Evolutionary conservation across 35 echinoderm and acorn worm genomes (phyloP), one percentile per base, ranked within the genome.

Genomic region (Chiridota heheva): DNA sequence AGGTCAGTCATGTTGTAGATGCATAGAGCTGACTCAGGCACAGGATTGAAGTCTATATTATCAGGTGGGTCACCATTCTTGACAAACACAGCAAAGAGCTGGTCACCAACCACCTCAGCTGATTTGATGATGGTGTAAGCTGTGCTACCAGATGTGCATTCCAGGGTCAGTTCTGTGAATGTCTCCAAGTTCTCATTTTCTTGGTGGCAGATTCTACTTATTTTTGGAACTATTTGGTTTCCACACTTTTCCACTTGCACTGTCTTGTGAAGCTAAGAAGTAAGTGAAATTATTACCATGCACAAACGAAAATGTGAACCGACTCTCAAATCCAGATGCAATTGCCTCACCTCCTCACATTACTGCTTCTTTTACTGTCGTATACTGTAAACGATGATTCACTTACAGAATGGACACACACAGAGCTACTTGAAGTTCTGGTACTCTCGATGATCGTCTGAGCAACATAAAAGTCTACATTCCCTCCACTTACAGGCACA

Each of bases 41-140:
- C 38, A 49, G 70, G 70, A 25, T 73, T 73, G 33, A 18, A 26
- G 31, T 73, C 70, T n/a, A n/a, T n/a, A n/a, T n/a, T n/a, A 73
- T 73, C 12, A 34, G 17, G 3, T 4, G 10, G 20, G 22, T 48
- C 70, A 12, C 7, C 29, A 30, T 73, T 73, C 42, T 73, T 42
- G 28, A 28, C 53, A 32, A 73, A 73, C 35, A 73, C 70, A 4
- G 53, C 35, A n/a, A 44, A 73, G 22, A 73, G 53, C 33, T 30
- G 31, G 24, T 73, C 27, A 0, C 18, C 70, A 7, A 27, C 12
- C 39, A 47, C 42, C 3, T 48, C 16, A 1, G 18, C n/a, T 4
- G 70, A 46, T 32, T 48, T 41, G 6, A 46, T 28, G 10, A 73
- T 73, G 25, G 42, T 73, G 42, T 73, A 73, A 10, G 33, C 7